Evolutionary conservation across 2,888 invertebrate species (phyloP), one percentile per base, ranked within the genome.

Genomic region (Mimachlamys varia): DNA sequence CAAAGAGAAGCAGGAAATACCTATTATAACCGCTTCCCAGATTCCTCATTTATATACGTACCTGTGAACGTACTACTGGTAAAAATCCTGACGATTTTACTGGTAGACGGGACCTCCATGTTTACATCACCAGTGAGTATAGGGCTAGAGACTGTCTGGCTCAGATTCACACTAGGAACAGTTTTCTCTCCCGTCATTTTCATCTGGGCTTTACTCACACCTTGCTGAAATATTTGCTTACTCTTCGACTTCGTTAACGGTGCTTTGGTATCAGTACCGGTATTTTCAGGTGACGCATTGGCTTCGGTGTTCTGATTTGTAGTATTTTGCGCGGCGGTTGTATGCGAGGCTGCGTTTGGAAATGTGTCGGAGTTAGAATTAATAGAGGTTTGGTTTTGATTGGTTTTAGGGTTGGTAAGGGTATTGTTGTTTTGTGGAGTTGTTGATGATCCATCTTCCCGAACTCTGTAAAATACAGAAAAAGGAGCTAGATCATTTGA

Each of bases 11-110:
- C n/a, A n/a, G n/a, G n/a, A n/a, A n/a, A n/a, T n/a, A n/a, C n/a
- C n/a, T n/a, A n/a, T n/a, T n/a, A n/a, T n/a, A n/a, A n/a, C n/a
- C n/a, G n/a, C n/a, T n/a, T n/a, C n/a, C n/a, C n/a, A n/a, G n/a
- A n/a, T n/a, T n/a, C n/a, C n/a, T n/a, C 44, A 44, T 7, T 3
- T 44, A 44, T 44, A 44, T 27, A 92, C 92, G 88, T 92, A 95
- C 95, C 95, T 92, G 95, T 95, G 90, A 96, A 96, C 33, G 96
- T 96, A 88, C 95, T 95, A 90, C 95, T 95, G 19, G 95, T 95
- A 92, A 96, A 96, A 13, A 96, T 95, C 7, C 96, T 92, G 44
- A 96, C 95, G 27, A 95, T 94, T 91, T 95, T 95, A 37, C 94
- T 93, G 13, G 93, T 93, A 5, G 94, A 93, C n/a, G 95, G 94